Percentiles rank a stretch among this genome's conserved stretches.
These are phyloP conservation scores for Syritta pipiens DNA, from an alignment of 2,888 invertebrate species.

Conservation along the genomic window DNA sequence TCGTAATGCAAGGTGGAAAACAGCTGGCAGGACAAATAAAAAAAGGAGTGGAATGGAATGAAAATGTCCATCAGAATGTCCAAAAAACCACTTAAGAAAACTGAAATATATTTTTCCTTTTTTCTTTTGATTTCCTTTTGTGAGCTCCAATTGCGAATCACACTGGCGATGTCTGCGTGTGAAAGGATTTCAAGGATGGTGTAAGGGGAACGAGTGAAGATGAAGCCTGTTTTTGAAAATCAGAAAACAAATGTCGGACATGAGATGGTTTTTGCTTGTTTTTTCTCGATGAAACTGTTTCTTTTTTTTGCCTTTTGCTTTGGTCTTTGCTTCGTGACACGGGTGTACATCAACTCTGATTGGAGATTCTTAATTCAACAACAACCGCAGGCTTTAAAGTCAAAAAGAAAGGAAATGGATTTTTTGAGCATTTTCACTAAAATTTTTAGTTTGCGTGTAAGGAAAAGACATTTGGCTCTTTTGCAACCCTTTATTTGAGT, in stretches of 20 bases:
- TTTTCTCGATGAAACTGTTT: too few relatives aligned
- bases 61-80: constrained; percentile 70
- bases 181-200: constrained; percentile 30
- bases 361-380: too few relatives aligned
- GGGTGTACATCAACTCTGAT: too few relatives aligned
- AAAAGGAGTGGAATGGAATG: constrained; percentile 54
- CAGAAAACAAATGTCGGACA: background rate
- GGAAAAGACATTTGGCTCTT: too few relatives aligned
- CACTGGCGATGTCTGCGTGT: constrained; percentile 6
- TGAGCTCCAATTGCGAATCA: constrained; percentile 22
- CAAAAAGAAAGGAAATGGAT: too few relatives aligned
- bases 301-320: too few relatives aligned
- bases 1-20: background rate
- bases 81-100: constrained; percentile 90
- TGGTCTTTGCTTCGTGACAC: too few relatives aligned
- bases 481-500: too few relatives aligned
- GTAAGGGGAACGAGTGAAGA: background rate
- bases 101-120: constrained; percentile 87
- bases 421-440: too few relatives aligned
- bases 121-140: background rate
- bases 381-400: too few relatives aligned
- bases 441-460: too few relatives aligned
- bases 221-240: constrained; percentile 15
- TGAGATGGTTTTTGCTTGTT: too few relatives aligned
- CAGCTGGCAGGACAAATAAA: constrained; percentile 72